Conservation (phyloP, 2,797 vertebrate genomes). For the Acipenser transmontanus region DNA sequence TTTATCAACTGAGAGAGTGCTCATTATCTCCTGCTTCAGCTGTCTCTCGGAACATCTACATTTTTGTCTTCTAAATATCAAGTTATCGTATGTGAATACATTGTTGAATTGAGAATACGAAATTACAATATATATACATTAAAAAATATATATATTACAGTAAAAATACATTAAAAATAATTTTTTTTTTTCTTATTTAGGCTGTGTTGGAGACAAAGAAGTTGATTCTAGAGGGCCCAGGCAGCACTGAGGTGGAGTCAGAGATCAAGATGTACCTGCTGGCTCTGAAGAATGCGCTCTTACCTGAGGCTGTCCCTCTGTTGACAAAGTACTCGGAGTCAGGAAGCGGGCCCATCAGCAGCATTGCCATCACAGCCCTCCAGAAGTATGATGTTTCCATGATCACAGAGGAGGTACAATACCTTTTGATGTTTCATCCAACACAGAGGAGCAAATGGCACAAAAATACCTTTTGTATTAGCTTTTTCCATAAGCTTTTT, state of each 20-base stretch:
- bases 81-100: too few relatives aligned
- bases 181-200: constrained; percentile 41
- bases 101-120: too few relatives aligned
- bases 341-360: constrained; percentile 72
- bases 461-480: too few relatives aligned
- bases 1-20: too few relatives aligned
- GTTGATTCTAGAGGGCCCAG: constrained; percentile 74
- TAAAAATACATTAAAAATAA: too few relatives aligned
- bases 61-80: too few relatives aligned
- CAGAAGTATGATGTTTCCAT: constrained; percentile 75
- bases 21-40: too few relatives aligned
- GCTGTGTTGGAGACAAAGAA: constrained; percentile 80
- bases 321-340: constrained; percentile 78
- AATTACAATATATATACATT: too few relatives aligned
- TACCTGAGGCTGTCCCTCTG: constrained; percentile 80
- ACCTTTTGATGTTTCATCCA: not conserved
- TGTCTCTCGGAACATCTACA: too few relatives aligned
- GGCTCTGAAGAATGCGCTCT: constrained; percentile 84
- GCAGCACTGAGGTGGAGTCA: constrained; percentile 64
- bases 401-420: constrained; percentile 75
- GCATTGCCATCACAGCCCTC: constrained; percentile 70
- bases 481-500: too few relatives aligned
- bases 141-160: too few relatives aligned
- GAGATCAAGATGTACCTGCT: constrained; percentile 82
- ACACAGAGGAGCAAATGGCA: not conserved